These are phyloP conservation scores for Cacoxenus indagator DNA, from an alignment of 2,888 invertebrate species.

Conservation along the genomic window DNA sequence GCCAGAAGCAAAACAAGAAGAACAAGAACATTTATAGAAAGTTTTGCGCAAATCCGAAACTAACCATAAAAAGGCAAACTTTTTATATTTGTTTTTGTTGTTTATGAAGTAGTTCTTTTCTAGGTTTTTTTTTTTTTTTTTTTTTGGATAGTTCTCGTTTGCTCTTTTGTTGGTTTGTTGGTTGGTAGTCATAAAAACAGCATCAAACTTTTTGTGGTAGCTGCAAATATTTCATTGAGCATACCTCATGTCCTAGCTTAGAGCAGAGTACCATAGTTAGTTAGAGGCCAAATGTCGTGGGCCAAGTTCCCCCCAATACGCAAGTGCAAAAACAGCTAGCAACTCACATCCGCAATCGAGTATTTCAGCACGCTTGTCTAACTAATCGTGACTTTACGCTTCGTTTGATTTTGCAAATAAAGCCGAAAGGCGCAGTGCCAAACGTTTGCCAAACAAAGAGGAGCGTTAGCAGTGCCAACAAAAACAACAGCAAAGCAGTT, in stretches of 20 bases:
- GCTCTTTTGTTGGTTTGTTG: constrained; percentile 8
- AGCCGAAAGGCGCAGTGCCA: constrained; percentile 18
- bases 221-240: constrained; percentile 14
- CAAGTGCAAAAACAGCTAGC: constrained; percentile 11
- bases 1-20: not conserved
- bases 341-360: constrained; percentile 44
- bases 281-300: not conserved
- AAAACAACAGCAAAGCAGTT: constrained; percentile 21
- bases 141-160: constrained; percentile 1
- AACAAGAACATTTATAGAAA: not conserved
- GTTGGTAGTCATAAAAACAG: constrained; percentile 9
- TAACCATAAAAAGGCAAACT: constrained; percentile 4
- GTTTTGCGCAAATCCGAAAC: constrained; percentile 4
- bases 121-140: not conserved
- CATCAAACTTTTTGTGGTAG: constrained; percentile 10
- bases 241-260: not conserved
- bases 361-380: constrained; percentile 67
- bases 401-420: constrained; percentile 68
- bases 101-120: not conserved
- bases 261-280: not conserved
- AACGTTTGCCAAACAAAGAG: constrained; percentile 30
- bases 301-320: no score
- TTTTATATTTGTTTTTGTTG: not conserved
- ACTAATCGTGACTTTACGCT: constrained; percentile 69
- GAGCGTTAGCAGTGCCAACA: constrained; percentile 4